phyloP scores from a whole-genome alignment of 2,113 vertebrate species.

The Bufo bufo region DNA sequence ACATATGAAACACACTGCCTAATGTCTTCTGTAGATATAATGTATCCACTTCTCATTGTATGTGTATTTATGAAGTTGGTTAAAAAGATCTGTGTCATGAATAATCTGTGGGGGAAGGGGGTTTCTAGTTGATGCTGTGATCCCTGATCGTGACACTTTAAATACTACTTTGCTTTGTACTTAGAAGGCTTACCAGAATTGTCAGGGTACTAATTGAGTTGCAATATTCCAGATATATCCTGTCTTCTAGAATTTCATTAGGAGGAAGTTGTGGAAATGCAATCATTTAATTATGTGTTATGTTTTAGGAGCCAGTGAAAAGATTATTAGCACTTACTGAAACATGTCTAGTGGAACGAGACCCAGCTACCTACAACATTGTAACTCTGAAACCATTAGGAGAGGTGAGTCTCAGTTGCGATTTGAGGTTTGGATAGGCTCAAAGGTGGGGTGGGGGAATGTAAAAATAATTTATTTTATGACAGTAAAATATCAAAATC shows the following conservation, averaged over 20 bases:
- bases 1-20: too few relatives aligned
- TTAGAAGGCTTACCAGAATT: not conserved
- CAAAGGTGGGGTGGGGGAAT: too few relatives aligned
- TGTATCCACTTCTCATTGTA: not conserved
- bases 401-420: constrained; percentile 78
- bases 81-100: not conserved
- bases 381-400: constrained; percentile 94
- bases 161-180: not conserved
- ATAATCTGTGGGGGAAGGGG: not conserved
- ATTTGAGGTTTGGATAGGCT: constrained; percentile 6
- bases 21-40: too few relatives aligned
- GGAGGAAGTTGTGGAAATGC: constrained; percentile 1
- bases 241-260: not conserved
- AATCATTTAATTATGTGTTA: constrained; percentile 41
- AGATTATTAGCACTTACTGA: constrained; percentile 93
- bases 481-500: too few relatives aligned
- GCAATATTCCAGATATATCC: not conserved
- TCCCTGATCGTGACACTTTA: not conserved
- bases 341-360: constrained; percentile 94
- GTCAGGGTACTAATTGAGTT: not conserved
- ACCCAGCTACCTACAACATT: constrained; percentile 96
- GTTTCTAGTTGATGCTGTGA: not conserved
- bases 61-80: not conserved
- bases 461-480: too few relatives aligned
- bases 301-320: constrained; percentile 87